These are phyloP conservation scores for Nymphalis c-album DNA, from an alignment of 2,888 invertebrate genomes.

Conservation along the genomic window DNA sequence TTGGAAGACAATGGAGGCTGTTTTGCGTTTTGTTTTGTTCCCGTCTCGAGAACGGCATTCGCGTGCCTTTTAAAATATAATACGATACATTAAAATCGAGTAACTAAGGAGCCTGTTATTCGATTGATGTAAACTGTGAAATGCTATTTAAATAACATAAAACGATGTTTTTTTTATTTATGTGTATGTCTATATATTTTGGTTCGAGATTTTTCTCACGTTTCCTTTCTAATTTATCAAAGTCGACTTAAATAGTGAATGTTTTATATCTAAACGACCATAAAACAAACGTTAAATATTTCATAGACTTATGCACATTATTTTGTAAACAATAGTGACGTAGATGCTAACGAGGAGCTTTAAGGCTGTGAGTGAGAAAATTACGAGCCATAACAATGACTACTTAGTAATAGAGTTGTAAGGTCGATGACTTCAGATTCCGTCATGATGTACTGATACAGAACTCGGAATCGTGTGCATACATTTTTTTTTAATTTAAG, in stretches of 20 bases:
- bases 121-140: slow-evolving; percentile 3
- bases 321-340: slow-evolving; percentile 4
- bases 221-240: not conserved
- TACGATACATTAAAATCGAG: slow-evolving; percentile 10
- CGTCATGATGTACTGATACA: slow-evolving; percentile 5
- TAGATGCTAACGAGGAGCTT: slow-evolving; percentile 11
- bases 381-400: slow-evolving; percentile 15
- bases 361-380: slow-evolving; percentile 7
- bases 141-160: not conserved
- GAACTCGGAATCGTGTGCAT: not conserved
- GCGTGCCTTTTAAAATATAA: slow-evolving; percentile 21
- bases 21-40: slow-evolving; percentile 46
- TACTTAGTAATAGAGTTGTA: slow-evolving; percentile 5
- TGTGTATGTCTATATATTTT: not conserved
- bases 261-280: not conserved
- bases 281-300: slow-evolving; percentile 4
- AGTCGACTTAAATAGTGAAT: not conserved
- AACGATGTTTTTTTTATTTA: not conserved
- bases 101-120: slow-evolving; percentile 1
- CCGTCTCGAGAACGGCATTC: slow-evolving; percentile 25
- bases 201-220: not conserved
- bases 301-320: slow-evolving; percentile 9
- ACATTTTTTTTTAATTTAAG: not conserved
- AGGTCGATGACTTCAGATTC: slow-evolving; percentile 6
- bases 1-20: slow-evolving; percentile 58